Base-by-base conservation (phyloP, 1,140 invertebrate species). In the Stenopsyche tienmushanensis region DNA sequence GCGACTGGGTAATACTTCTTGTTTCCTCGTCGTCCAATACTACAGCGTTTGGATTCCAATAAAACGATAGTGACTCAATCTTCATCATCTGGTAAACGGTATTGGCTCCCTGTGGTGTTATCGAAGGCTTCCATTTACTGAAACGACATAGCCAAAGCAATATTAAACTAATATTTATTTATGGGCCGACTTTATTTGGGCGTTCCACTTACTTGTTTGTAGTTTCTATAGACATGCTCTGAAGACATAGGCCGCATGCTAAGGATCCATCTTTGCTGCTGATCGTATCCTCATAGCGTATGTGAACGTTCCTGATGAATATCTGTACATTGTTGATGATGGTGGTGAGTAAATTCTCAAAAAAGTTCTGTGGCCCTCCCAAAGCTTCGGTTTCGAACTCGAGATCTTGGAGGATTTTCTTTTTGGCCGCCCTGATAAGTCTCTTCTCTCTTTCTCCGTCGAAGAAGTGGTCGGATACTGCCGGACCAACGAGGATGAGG, bases 261-360 rank as follows among this genome's bases (percentile, higher is more conserved):
- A 92, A 80, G 7, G 88, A 84, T 41, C 83, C 83, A 62, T 85
- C 83, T 25, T 83, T 84, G 53, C 85, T 87, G 50, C 84, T 85
- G 65, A 88, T 78, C 15, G 83, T 84, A 74, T 93, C 91, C 74
- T 93, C 91, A 71, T 92, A 94, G 71, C 92, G 82, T 50, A 94
- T 83, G 75, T 94, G 91, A 53, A 94, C 83, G 75, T 92, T 91
- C 50, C 86, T 85, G 10, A 93, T 82, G 63, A 85, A 90, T 25
- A 94, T 85, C 79, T 93, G 90, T 42, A 94, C 80, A 76, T 91
- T 92, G 75, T 91, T 92, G 58, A 92, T 80, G 8, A 92, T 84
- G 15, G 88, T 90, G 15, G 88, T 86, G 45, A 88, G 80, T 42
- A 92, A 75, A 73, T 87, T 88, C 74, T 91, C 88, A 66, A 90